Evolutionary conservation across 64 coral and sea anemone genomes (phyloP).

Genomic region (Astreopora myriophthalma): DNA sequence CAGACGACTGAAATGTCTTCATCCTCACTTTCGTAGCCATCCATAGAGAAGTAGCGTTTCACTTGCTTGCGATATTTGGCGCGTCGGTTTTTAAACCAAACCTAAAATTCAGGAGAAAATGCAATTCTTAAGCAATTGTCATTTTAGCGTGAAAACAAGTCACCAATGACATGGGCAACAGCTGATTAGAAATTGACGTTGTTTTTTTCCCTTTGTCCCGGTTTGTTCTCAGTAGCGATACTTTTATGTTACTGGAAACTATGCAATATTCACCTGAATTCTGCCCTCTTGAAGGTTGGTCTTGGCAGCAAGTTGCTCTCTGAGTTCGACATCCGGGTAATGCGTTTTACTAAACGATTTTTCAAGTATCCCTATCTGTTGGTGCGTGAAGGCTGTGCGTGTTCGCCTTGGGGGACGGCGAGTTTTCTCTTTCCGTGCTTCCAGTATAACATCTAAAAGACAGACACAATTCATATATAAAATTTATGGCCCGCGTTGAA

Average conservation of each 20-base stretch:
- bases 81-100: constrained; percentile 93
- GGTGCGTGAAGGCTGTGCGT: constrained; percentile 73
- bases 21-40: neutral
- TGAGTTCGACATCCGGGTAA: constrained; percentile 74
- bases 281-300: constrained; percentile 64
- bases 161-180: neutral
- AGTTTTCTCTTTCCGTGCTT: constrained; percentile 64
- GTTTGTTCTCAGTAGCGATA: no score
- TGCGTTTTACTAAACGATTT: constrained; percentile 69
- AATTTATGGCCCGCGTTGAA: neutral
- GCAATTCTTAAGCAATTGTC: neutral
- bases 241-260: no score
- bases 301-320: constrained; percentile 66
- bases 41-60: neutral
- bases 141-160: neutral
- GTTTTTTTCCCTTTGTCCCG: no score
- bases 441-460: constrained; percentile 54
- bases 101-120: neutral
- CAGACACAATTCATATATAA: neutral
- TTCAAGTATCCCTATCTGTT: constrained; percentile 57
- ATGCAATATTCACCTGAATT: constrained; percentile 70
- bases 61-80: constrained; percentile 87
- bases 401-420: constrained; percentile 37
- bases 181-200: no score
- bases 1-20: neutral